A percentile compares a stretch with the other conserved stretches of the same genome.
These are phyloP conservation scores for Epistrophella euchroma DNA, from an alignment of 2,888 invertebrate genomes.

Conservation along the genomic window DNA sequence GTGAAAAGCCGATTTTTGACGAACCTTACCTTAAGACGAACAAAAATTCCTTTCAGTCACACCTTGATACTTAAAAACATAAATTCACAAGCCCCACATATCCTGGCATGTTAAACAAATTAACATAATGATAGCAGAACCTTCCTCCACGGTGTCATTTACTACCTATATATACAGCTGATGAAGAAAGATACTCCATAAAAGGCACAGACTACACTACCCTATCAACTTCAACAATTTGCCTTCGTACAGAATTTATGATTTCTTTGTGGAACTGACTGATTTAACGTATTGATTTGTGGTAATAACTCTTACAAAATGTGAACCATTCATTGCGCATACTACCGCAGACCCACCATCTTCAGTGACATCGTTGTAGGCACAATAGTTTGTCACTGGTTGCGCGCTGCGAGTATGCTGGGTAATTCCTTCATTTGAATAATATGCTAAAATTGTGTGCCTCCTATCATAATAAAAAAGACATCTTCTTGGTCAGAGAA, in stretches of 20 bases:
- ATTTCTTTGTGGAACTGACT: conserved; percentile 74
- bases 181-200: conserved; percentile 35
- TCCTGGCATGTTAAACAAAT: conserved; percentile 38
- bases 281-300: conserved; percentile 72
- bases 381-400: conserved; percentile 69
- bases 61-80: conserved; percentile 26
- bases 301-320: conserved; percentile 67
- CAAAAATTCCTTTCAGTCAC: conserved; percentile 27
- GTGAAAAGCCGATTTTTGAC: neutral
- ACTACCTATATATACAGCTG: neutral
- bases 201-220: conserved; percentile 26
- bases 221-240: conserved; percentile 58
- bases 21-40: neutral
- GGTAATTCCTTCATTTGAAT: conserved; percentile 73
- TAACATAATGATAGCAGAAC: conserved; percentile 67
- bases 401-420: conserved; percentile 34
- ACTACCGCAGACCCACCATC: conserved; percentile 10
- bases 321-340: conserved; percentile 22
- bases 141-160: conserved; percentile 54
- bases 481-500: conserved; percentile 66
- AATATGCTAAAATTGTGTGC: conserved; percentile 73
- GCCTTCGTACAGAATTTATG: conserved; percentile 73
- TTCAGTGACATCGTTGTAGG: conserved; percentile 58
- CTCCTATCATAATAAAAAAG: conserved; percentile 75
- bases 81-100: conserved; percentile 26